Evolutionary conservation across 2,113 vertebrate genomes (phyloP), one percentile per base, ranked within the genome.

Genomic region (Chlorodrepanis virens): DNA sequence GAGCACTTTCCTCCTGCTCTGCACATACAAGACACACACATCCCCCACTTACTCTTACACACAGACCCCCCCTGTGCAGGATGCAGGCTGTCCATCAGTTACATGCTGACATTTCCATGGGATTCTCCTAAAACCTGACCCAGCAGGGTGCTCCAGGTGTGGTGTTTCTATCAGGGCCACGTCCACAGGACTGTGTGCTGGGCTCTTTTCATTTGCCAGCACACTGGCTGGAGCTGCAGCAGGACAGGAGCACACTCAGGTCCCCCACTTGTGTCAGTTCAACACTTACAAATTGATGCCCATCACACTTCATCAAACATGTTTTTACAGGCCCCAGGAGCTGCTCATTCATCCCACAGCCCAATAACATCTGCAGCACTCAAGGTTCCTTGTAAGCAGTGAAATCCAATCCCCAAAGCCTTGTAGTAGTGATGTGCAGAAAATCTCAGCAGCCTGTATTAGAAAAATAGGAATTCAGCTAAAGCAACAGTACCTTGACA

Each of bases 401-500:
- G 68, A 81, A 89, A 92, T 67, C 42, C 61, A 89, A 56, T 81
- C 68, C 83, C 61, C 42, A 50, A 54, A 86, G 56, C 42, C 77
- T 49, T 57, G 27, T 77, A 87, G 67, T 15, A 65, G 71, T 13
- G 79, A 95, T 69, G 89, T 90, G 86, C 57, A 91, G 84, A 91
- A 95, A 94, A 68, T 82, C 78, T 63, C 72, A 59, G 79, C 83
- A 94, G 54, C 47, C 4, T 0, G 25, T 40, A 47, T 9, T 84
- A 75, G 72, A 67, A 92, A 89, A 94, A 93, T 10, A 91, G 59
- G 83, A 88, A 90, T 94, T 93, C 94, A 85, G 76, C 94, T 96
- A 91, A 93, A 96, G 97, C 93, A 93, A 94, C 74, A 57, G 74
- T 92, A 95, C 97, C 98, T 96, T 97, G 97, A 98, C 98, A 97